Evolutionary conservation across 2,888 invertebrate genomes (phyloP), one percentile per base, ranked within the genome.

Genomic region (Mythimna ferrago): DNA sequence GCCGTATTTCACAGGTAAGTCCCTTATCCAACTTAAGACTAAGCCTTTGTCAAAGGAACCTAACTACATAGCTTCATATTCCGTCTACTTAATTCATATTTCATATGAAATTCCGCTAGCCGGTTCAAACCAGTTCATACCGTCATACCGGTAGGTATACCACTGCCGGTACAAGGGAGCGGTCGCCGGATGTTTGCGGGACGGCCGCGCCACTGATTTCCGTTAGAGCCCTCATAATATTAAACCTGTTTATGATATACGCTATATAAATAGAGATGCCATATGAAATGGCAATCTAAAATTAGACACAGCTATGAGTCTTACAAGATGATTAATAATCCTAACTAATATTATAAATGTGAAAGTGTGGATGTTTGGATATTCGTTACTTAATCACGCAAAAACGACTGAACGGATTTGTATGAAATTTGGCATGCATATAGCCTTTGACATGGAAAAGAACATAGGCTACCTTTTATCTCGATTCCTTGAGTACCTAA

Each of bases 151-250:
- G 35, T 54, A 16, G 11, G 44, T 44, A n/a, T 11, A 51, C 48
- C 48, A 19, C 61, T 66, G 16, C 19, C 38, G 64, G 58, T 51
- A 74, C 65, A 69, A 58, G 70, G 69, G 70, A 61, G 41, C 63
- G 67, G 56, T 35, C 54, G 35, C 75, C 81, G 85, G 85, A 83
- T 79, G 85, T 76, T 75, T 83, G 77, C 58, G 70, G 76, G 61
- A 32, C 72, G 73, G 66, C 38, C 71, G 68, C 66, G 66, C 76
- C 65, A 51, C 73, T 77, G 81, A 81, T 85, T 83, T 84, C 81
- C 86, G 67, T 19, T 19, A 71, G 57, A 79, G 26, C 41, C 53
- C 26, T 54, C 65, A 62, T 48, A 6, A 11, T 56, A 64, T 32
- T 26, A 21, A 57, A 48, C 68, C 11, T 54, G 63, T 63, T 58